Evolutionary conservation across 2,888 invertebrate species (phyloP).

Genomic region (Eupithecia exiguata): DNA sequence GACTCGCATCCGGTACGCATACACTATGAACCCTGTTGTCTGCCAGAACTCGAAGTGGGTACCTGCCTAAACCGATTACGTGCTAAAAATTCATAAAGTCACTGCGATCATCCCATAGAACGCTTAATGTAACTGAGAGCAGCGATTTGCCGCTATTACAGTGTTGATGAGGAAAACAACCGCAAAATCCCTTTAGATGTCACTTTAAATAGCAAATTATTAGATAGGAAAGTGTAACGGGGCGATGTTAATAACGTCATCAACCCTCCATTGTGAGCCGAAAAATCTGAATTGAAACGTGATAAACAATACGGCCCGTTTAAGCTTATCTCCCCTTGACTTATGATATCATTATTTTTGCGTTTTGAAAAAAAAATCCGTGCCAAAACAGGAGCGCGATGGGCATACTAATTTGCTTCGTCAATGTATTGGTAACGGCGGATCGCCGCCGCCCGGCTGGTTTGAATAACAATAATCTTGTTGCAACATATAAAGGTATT

Average conservation of each 20-base stretch:
- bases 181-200: conserved; percentile 32
- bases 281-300: conserved; percentile 68
- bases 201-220: conserved; percentile 32
- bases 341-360: conserved; percentile 80
- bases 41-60: conserved; percentile 64
- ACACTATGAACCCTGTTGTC: conserved; percentile 69
- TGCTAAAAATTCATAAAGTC: conserved; percentile 78
- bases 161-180: conserved; percentile 48
- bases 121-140: conserved; percentile 63
- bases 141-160: conserved; percentile 56
- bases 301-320: conserved; percentile 74
- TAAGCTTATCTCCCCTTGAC: conserved; percentile 78
- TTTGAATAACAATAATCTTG: neutral
- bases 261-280: conserved; percentile 54
- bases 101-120: conserved; percentile 66
- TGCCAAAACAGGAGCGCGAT: conserved; percentile 72
- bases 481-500: neutral
- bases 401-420: conserved; percentile 77
- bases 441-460: conserved; percentile 26
- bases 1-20: conserved; percentile 72
- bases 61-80: conserved; percentile 67
- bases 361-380: conserved; percentile 76
- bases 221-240: conserved; percentile 29
- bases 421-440: conserved; percentile 73
- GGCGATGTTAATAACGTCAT: conserved; percentile 59